A percentile compares a stretch with the other conserved stretches of the same genome.
These are phyloP conservation scores for Scylla paramamosain DNA, from an alignment of 1,140 invertebrate genomes.

Conservation along the genomic window DNA sequence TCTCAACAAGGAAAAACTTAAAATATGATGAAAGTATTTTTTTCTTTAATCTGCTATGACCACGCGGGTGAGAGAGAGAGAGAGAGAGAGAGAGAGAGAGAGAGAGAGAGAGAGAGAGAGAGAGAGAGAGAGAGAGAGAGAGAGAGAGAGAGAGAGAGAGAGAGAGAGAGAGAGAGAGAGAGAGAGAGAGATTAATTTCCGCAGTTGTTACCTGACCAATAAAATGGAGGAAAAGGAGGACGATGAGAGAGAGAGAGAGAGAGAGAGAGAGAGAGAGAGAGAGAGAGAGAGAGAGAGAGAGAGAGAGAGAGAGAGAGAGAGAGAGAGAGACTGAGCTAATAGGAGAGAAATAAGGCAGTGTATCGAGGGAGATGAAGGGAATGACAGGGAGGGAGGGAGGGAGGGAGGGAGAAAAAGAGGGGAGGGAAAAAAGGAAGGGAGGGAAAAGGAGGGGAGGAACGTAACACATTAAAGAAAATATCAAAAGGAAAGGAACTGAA, in stretches of 20 bases:
- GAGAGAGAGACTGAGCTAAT: background rate
- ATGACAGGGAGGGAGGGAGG: background rate
- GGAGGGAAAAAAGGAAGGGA: background rate
- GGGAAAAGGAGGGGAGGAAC: background rate
- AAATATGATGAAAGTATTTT: no score
- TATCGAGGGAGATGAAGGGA: background rate
- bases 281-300: background rate
- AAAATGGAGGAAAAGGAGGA: background rate
- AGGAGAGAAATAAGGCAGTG: background rate
- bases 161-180: conserved; percentile 12
- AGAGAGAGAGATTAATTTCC: background rate
- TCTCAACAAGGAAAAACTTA: no score
- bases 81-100: background rate
- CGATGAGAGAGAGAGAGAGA: conserved; percentile 1
- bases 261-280: conserved; percentile 1
- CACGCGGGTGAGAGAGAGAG: no score
- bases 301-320: conserved; percentile 7
- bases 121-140: background rate
- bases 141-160: background rate
- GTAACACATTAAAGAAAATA: background rate
- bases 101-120: no score
- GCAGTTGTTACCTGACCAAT: conserved; percentile 1
- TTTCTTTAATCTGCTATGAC: no score
- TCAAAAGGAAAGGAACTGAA: background rate
- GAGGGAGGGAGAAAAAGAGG: background rate